Evolutionary conservation across 2,797 vertebrate species (phyloP).

Genomic region (Lutjanus campechanus): DNA sequence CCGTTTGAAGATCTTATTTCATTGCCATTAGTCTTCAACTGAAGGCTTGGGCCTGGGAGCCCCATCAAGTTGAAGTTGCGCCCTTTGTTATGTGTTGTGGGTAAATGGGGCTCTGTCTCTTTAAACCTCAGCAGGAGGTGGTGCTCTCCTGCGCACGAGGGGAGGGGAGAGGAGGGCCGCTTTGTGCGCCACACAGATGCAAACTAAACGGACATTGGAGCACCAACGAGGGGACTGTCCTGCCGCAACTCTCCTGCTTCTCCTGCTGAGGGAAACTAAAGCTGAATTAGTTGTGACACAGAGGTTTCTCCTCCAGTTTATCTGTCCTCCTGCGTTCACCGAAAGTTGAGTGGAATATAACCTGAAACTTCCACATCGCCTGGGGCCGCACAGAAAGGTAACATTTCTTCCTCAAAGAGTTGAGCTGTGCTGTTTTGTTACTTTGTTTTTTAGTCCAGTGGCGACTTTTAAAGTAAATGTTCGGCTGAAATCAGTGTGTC

Average conservation of each 20-base stretch:
- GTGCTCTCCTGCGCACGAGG: constrained; percentile 42
- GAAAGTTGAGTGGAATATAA: constrained; percentile 54
- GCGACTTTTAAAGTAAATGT: not conserved
- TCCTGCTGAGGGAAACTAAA: constrained; percentile 20
- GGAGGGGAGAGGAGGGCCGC: constrained; percentile 36
- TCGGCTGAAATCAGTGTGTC: not conserved
- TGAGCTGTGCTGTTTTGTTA: not conserved
- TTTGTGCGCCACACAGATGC: constrained; percentile 66
- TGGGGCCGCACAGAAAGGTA: constrained; percentile 49
- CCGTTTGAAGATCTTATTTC: constrained; percentile 1
- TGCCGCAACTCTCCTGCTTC: not conserved
- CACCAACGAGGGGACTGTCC: constrained; percentile 12
- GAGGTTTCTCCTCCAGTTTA: not conserved
- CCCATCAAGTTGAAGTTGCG: constrained; percentile 39
- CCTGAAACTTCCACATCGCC: constrained; percentile 31
- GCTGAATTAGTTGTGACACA: fast-evolving
- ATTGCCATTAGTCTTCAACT: not conserved
- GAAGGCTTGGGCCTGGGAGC: not conserved
- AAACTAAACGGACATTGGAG: constrained; percentile 55
- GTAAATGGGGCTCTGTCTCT: constrained; percentile 67
- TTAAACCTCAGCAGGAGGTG: constrained; percentile 77
- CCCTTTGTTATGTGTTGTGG: constrained; percentile 18
- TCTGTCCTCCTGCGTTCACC: not conserved
- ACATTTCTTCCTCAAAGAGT: constrained; percentile 14
- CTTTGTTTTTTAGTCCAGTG: not conserved